Conservation (phyloP, 1,140 invertebrate species). For the Drosophila parvula region DNA sequence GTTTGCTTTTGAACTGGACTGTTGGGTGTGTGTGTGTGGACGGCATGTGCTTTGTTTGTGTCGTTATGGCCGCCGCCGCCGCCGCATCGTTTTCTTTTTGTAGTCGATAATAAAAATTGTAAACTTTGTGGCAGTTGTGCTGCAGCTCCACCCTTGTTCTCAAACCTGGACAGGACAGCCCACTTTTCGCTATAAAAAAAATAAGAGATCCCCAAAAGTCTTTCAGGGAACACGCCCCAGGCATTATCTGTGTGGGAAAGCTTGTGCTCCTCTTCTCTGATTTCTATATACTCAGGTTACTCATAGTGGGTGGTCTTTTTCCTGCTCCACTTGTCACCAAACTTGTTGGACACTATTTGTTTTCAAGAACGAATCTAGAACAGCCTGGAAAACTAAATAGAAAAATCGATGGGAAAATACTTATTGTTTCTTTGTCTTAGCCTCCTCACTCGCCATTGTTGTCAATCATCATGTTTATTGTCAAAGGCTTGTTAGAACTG, state of each 20-base stretch:
- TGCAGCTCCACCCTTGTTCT: slow-evolving; percentile 30
- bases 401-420: slow-evolving; percentile 39
- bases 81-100: slow-evolving; percentile 37
- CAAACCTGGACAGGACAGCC: slow-evolving; percentile 19
- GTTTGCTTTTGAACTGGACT: slow-evolving; percentile 42
- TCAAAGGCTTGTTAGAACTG: slow-evolving; percentile 67
- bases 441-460: slow-evolving; percentile 28
- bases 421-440: slow-evolving; percentile 33
- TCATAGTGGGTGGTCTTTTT: slow-evolving; percentile 53
- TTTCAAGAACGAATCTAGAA: slow-evolving; percentile 9
- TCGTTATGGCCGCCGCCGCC: slow-evolving; percentile 42
- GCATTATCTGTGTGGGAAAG: slow-evolving; percentile 39
- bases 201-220: slow-evolving; percentile 2
- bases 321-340: slow-evolving; percentile 57
- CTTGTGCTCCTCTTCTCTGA: slow-evolving; percentile 2
- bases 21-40: neutral
- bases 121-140: slow-evolving; percentile 55
- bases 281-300: neutral
- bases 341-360: slow-evolving; percentile 68
- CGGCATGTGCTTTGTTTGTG: slow-evolving; percentile 28
- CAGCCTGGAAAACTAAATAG: slow-evolving; percentile 4
- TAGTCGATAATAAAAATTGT: slow-evolving; percentile 73
- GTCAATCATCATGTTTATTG: slow-evolving; percentile 58
- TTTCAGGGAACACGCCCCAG: slow-evolving; percentile 20
- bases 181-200: slow-evolving; percentile 42